phyloP scores from a whole-genome alignment of 2,888 invertebrate species.

The Stratiomys singularior region DNA sequence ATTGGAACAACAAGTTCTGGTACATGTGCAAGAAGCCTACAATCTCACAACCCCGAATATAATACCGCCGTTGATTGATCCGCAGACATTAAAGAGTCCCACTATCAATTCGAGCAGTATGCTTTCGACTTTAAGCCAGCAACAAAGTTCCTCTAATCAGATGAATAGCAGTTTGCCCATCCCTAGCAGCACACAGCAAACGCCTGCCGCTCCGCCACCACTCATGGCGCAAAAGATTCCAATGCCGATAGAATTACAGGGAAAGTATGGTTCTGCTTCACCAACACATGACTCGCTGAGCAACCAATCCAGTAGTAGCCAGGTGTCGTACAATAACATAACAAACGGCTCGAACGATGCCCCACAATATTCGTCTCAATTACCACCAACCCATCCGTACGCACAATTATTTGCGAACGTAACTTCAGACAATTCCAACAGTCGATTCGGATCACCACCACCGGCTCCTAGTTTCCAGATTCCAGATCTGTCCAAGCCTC shows the following conservation, averaged over 20 bases:
- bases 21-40: constrained; percentile 42
- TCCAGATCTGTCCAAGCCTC: constrained; percentile 88
- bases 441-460: constrained; percentile 59
- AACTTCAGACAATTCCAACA: constrained; percentile 42
- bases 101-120: constrained; percentile 45
- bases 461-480: constrained; percentile 71
- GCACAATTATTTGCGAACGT: constrained; percentile 39
- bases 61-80: constrained; percentile 56
- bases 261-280: constrained; percentile 21
- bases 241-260: constrained; percentile 58
- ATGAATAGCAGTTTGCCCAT: constrained; percentile 45
- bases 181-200: constrained; percentile 38
- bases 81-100: constrained; percentile 54
- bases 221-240: constrained; percentile 65
- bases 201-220: constrained; percentile 58
- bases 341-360: constrained; percentile 30
- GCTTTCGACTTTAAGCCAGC: constrained; percentile 45
- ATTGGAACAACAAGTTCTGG: constrained; percentile 64
- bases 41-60: constrained; percentile 56
- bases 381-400: constrained; percentile 36
- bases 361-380: constrained; percentile 19
- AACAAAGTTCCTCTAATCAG: constrained; percentile 39
- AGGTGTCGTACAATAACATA: constrained; percentile 54
- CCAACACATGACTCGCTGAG: constrained; percentile 8
- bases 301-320: constrained; percentile 62